Evolutionary conservation across 2,797 vertebrate species (phyloP).

Genomic region (Etheostoma perlongum): DNA sequence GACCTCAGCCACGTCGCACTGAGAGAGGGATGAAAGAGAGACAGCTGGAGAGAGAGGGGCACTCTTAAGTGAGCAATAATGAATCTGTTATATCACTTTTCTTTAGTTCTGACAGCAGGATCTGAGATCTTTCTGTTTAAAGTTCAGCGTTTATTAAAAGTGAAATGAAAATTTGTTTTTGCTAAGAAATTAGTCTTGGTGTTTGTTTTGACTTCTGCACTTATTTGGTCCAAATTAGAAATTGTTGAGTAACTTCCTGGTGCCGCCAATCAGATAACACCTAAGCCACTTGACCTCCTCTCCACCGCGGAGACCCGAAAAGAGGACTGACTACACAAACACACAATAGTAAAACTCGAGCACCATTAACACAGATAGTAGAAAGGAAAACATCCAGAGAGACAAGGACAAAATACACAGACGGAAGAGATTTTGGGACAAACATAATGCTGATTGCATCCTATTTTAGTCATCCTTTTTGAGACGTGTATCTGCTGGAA

Average conservation of each 20-base stretch:
- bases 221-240: background rate
- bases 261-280: background rate
- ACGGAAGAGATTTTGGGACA: too few relatives aligned
- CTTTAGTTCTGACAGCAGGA: slow-evolving; percentile 21
- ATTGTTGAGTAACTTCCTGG: too few relatives aligned
- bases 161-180: background rate
- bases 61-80: slow-evolving; percentile 32
- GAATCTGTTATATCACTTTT: slow-evolving; percentile 49
- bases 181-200: background rate
- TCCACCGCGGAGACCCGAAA: background rate
- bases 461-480: too few relatives aligned
- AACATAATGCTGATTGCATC: too few relatives aligned
- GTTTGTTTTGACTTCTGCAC: background rate
- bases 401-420: too few relatives aligned
- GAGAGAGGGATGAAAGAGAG: slow-evolving; percentile 50
- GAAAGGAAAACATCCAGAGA: background rate
- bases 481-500: too few relatives aligned
- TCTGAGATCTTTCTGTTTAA: background rate
- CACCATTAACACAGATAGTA: background rate
- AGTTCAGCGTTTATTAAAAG: background rate
- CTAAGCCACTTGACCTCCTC: background rate
- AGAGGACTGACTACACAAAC: background rate
- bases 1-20: slow-evolving; percentile 56
- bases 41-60: slow-evolving; percentile 30
- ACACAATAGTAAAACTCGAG: background rate